Base-by-base conservation (phyloP, 30 jellyfish, hydroid and myxozoan genomes). In the Aurelia aurita complex sp. Pacific region DNA sequence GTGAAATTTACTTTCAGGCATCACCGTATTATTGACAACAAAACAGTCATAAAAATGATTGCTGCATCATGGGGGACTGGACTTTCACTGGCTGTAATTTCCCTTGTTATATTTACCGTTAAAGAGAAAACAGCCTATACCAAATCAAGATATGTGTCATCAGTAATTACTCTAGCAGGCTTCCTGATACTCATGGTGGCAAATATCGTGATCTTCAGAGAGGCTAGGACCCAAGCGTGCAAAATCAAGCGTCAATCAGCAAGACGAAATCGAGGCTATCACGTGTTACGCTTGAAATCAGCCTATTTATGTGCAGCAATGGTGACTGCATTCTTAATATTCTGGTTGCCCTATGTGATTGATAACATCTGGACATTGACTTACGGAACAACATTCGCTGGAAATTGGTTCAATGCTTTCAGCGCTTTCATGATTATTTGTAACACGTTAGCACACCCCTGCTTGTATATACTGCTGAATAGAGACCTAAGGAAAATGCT, bases 331-430 rank as follows among this genome's bases (percentile, higher is more conserved):
- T 81, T 81, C 68, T 54, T 81, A 42, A 54, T 67, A 35, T 69
- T 59, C 76, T 81, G 90, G 90, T 75, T 81, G 10, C 90, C 90
- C 18, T 36, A 81, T 68, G 67, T 81, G 59, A 67, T 68, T 53
- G 77, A 67, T 19, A 81, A 55, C 51, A 35, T 81, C 11, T 14
- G 64, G 5, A 46, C 69, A 8, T 69, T 81, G 51, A 67, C 69
- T 5, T 34, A 81, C 66, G 88, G 80, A 10, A 55, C 36, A 1
- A 5, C 32, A 35, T 33, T 42, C 19, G 32, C 15, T 35, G 32
- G 33, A 2, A 40, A 55, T 23, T 81, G 90, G 90, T 67, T 14
- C 51, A 10, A 40, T 10, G 14, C 36, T 42, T 55, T 81, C 55
- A 14, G 77, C 33, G 83, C 90, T 11, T 55, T 68, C 12, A 66